Evolutionary conservation across 2,888 invertebrate species (phyloP).

Genomic region (Cantharis lateralis): DNA sequence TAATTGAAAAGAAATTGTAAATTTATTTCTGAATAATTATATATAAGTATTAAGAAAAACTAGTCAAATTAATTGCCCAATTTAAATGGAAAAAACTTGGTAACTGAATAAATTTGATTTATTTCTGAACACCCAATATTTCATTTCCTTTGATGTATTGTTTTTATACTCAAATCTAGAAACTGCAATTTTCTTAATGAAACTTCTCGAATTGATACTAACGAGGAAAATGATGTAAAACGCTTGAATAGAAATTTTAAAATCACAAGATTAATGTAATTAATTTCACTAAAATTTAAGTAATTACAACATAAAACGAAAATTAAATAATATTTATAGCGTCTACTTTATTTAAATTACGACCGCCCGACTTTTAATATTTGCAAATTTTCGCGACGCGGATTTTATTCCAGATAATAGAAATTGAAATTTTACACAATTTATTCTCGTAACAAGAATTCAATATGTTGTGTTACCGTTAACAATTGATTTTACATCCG

Average conservation of each 20-base stretch:
- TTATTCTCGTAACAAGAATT: neutral
- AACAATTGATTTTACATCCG: conserved; percentile 14
- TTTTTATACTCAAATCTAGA: neutral
- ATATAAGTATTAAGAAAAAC: neutral
- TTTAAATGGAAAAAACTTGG: neutral
- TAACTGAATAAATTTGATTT: neutral
- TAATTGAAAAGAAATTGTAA: no score
- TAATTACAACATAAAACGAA: neutral
- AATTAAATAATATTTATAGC: neutral
- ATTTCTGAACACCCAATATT: neutral
- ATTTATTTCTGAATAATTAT: no score
- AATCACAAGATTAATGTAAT: neutral
- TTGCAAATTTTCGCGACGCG: neutral
- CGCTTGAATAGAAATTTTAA: neutral
- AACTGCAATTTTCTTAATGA: neutral
- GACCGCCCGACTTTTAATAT: neutral
- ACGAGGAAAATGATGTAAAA: neutral
- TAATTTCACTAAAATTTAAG: neutral
- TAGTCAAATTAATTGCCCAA: neutral
- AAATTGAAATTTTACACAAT: neutral
- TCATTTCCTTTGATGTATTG: neutral
- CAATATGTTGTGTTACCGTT: conserved; percentile 2
- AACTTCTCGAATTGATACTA: neutral
- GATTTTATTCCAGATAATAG: neutral
- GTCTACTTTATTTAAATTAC: neutral